Evolutionary conservation across 64 coral and sea anemone genomes (phyloP).

Genomic region (Astreopora myriophthalma): DNA sequence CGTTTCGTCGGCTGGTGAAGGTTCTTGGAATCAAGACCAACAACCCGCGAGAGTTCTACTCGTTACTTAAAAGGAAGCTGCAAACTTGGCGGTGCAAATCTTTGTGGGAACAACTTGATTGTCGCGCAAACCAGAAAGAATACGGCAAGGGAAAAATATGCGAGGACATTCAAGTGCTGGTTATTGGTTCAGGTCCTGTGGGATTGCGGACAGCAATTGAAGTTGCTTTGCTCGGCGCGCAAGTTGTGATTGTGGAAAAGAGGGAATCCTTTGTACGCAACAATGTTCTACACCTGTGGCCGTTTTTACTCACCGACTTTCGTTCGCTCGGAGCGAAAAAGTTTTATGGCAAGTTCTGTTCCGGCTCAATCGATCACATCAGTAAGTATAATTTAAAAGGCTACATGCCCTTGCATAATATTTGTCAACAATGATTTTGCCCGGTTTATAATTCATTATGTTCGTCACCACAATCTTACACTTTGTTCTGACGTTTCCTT

Average conservation of each 20-base stretch:
- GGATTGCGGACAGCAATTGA: conserved; percentile 94
- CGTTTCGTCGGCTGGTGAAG: conserved; percentile 80
- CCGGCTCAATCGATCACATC: conserved; percentile 94
- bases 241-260: conserved; percentile 96
- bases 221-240: conserved; percentile 88
- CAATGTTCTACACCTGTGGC: conserved; percentile 99
- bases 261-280: conserved; percentile 82
- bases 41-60: conserved; percentile 89
- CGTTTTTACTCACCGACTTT: conserved; percentile 93
- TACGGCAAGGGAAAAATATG: conserved; percentile 94
- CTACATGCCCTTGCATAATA: not conserved
- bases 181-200: conserved; percentile 93
- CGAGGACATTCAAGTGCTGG: conserved; percentile 89
- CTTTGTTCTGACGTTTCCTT: not conserved
- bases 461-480: not conserved
- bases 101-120: conserved; percentile 91
- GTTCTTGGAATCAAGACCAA: conserved; percentile 61
- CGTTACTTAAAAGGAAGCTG: conserved; percentile 77
- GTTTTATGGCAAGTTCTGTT: conserved; percentile 98
- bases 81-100: conserved; percentile 98
- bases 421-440: no score
- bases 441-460: not conserved
- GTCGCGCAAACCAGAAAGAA: conserved; percentile 90
- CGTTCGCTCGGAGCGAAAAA: conserved; percentile 96
- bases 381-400: conserved; percentile 72